These are phyloP conservation scores for Poeciliopsis paucimaculata DNA, from an alignment of 2,797 vertebrate genomes.

Conservation along the genomic window DNA sequence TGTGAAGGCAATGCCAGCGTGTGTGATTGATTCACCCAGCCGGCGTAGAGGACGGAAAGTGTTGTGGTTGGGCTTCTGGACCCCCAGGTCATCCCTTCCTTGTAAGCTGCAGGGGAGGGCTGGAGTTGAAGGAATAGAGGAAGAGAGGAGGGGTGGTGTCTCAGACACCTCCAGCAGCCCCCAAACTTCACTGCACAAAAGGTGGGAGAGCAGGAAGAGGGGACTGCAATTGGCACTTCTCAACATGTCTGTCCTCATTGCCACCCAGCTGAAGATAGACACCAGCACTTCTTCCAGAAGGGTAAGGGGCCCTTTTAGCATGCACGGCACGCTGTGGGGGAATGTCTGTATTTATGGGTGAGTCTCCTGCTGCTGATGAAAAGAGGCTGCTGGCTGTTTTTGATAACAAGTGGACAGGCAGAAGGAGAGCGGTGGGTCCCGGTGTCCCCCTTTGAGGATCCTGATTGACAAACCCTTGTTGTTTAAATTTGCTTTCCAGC, in stretches of 20 bases:
- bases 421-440: conserved; percentile 30
- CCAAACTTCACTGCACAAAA: conserved; percentile 71
- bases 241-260: conserved; percentile 81
- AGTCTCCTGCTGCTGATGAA: conserved; percentile 58
- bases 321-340: conserved; percentile 59
- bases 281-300: conserved; percentile 64
- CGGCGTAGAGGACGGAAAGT: conserved; percentile 43
- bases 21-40: conserved; percentile 66
- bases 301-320: conserved; percentile 77
- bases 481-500: conserved; percentile 34
- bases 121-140: not conserved
- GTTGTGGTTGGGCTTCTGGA: conserved; percentile 58
- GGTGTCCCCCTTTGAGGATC: conserved; percentile 30
- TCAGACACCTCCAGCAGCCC: conserved; percentile 59
- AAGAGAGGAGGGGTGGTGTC: conserved; percentile 38
- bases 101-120: conserved; percentile 40
- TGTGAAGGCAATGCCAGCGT: conserved; percentile 45
- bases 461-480: conserved; percentile 41
- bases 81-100: conserved; percentile 58
- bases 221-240: conserved; percentile 50
- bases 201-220: conserved; percentile 52
- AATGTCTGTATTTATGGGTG: conserved; percentile 65
- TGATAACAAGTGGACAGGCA: conserved; percentile 57
- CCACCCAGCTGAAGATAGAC: conserved; percentile 81
- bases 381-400: conserved; percentile 56